Evolutionary conservation across 2,888 invertebrate species (phyloP).

Genomic region (Pseudanteris insignis): DNA sequence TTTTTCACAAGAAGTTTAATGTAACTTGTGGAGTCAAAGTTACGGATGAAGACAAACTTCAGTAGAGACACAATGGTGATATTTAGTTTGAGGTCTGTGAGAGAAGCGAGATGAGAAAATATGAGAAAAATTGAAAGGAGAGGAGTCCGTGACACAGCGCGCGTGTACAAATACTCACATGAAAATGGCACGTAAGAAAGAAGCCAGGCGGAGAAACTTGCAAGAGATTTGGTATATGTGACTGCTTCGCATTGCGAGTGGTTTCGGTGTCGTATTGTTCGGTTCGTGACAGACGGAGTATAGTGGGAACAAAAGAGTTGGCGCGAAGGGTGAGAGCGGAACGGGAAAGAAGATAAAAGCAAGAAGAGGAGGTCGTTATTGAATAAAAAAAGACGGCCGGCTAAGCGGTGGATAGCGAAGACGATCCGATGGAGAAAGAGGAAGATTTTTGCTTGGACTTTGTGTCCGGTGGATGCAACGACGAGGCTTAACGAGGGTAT

Average conservation of each 20-base stretch:
- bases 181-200: constrained; percentile 8
- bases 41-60: no score
- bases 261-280: constrained; percentile 3
- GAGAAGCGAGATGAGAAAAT: neutral
- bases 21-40: no score
- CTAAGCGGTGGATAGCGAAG: neutral
- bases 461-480: neutral
- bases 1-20: no score
- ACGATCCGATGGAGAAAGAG: neutral
- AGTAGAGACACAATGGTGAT: no score
- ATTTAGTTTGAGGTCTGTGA: no score
- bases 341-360: neutral
- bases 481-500: constrained; percentile 1
- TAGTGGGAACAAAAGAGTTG: neutral
- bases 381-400: constrained; percentile 5
- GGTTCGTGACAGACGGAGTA: neutral
- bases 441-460: neutral
- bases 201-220: neutral
- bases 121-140: constrained; percentile 19
- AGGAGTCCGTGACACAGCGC: constrained; percentile 15
- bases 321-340: no score
- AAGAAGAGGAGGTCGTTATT: constrained; percentile 2
- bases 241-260: constrained; percentile 6
- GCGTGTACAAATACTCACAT: constrained; percentile 20
- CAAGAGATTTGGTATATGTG: constrained; percentile 5